Conservation (phyloP, 2,888 invertebrate genomes). For the Pantelozetes paolii region DNA sequence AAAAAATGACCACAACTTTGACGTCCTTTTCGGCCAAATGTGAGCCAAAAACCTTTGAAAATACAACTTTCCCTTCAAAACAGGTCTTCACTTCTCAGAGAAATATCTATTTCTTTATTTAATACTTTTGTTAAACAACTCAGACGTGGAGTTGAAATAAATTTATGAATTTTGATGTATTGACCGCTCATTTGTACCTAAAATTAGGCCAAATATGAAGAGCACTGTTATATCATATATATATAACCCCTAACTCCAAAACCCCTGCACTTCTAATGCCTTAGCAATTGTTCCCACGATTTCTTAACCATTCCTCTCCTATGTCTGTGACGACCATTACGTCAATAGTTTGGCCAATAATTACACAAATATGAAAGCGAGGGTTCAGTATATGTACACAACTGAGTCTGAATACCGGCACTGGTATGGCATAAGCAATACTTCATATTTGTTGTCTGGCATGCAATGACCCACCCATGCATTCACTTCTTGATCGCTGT, state of each 20-base stretch:
- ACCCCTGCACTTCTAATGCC: neutral
- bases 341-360: constrained; percentile 34
- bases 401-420: neutral
- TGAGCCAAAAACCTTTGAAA: neutral
- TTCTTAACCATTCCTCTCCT: constrained; percentile 7
- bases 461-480: constrained; percentile 32
- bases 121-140: no score
- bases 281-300: constrained; percentile 14
- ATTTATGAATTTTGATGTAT: neutral
- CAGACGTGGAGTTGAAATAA: no score
- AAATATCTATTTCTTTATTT: no score
- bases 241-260: neutral
- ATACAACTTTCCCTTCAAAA: neutral
- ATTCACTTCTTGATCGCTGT: neutral
- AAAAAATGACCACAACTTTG: constrained; percentile 26
- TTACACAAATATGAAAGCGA: constrained; percentile 27
- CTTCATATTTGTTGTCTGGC: constrained; percentile 34
- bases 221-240: neutral
- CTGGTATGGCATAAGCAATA: constrained; percentile 7
- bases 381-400: neutral
- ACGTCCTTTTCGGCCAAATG: constrained; percentile 24
- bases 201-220: constrained; percentile 29
- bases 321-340: constrained; percentile 18
- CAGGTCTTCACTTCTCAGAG: no score
- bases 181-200: neutral